Evolutionary conservation across 2,797 vertebrate species (phyloP).

Genomic region (Cichlasoma orientale): DNA sequence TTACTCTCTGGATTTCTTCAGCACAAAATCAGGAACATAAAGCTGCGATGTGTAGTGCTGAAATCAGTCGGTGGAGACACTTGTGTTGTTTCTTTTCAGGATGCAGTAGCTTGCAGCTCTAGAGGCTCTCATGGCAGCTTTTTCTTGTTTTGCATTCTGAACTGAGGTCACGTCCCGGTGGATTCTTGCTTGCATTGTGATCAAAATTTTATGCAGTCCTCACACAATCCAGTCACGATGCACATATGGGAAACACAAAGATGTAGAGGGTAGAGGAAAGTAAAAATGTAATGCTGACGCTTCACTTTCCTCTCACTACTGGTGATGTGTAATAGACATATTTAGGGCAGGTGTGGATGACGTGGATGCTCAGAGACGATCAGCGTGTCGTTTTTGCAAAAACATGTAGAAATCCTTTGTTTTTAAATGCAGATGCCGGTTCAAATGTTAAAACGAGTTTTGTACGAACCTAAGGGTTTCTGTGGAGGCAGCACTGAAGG

Average conservation of each 20-base stretch:
- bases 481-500: constrained; percentile 3
- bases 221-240: constrained; percentile 57
- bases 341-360: constrained; percentile 53
- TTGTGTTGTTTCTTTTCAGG: background rate
- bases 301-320: constrained; percentile 36
- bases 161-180: constrained; percentile 46
- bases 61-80: background rate
- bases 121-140: constrained; percentile 17
- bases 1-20: background rate
- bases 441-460: constrained; percentile 23
- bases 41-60: background rate
- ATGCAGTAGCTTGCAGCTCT: constrained; percentile 5
- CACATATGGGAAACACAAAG: constrained; percentile 55
- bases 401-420: constrained; percentile 5
- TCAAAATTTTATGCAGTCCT: constrained; percentile 66
- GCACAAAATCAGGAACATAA: background rate
- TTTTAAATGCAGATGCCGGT: constrained; percentile 1
- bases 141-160: constrained; percentile 45
- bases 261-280: constrained; percentile 20
- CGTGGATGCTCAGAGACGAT: constrained; percentile 1
- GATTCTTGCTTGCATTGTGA: constrained; percentile 46
- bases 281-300: constrained; percentile 57
- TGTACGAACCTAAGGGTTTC: background rate
- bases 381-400: constrained; percentile 17
- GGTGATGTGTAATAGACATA: constrained; percentile 50